Evolutionary conservation across 2,888 invertebrate species (phyloP), one percentile per base, ranked within the genome.

Genomic region (Dryobota labecula): DNA sequence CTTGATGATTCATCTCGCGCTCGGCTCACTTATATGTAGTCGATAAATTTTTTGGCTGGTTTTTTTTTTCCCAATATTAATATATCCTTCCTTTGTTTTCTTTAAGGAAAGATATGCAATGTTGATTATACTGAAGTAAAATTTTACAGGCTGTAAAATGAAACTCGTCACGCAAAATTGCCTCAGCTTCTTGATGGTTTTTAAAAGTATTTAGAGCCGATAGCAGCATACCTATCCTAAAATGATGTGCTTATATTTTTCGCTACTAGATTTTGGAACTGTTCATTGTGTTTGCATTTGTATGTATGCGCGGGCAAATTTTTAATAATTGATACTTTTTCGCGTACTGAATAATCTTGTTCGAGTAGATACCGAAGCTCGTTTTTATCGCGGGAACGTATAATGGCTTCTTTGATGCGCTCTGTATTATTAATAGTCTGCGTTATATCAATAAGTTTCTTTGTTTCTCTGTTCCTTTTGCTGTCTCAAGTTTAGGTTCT

Each of bases 351-450:
- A 82, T 78, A 77, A 76, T 77, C 72, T 60, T 73, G 69, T 76
- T 70, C 70, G 70, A 78, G 82, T 79, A 77, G 84, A 79, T 80
- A 80, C 68, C 58, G 67, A 70, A 69, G 63, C 56, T 61, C 75
- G 69, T 86, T 84, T 89, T 88, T 88, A 88, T 89, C 87, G 82
- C 62, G 56, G 64, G 61, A 74, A 62, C 75, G 62, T 36, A 87
- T 85, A 88, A 86, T 83, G 78, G 78, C 66, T 74, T 83, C 84
- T 84, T 87, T 88, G 84, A 86, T 84, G 61, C 38, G 64, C 67
- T 82, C 76, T 78, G 76, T 74, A 77, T 84, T 84, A 82, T 83
- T 83, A 80, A 75, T 78, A 78, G 78, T 70, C 57, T 66, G 63
- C 56, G 66, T 68, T 70, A 69, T 61, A 75, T 83, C 79, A 84